Percentiles rank a stretch among this genome's conserved stretches.
Conservation (phyloP, 2,113 vertebrate species). For the Drymodes brunneopygia region DNA sequence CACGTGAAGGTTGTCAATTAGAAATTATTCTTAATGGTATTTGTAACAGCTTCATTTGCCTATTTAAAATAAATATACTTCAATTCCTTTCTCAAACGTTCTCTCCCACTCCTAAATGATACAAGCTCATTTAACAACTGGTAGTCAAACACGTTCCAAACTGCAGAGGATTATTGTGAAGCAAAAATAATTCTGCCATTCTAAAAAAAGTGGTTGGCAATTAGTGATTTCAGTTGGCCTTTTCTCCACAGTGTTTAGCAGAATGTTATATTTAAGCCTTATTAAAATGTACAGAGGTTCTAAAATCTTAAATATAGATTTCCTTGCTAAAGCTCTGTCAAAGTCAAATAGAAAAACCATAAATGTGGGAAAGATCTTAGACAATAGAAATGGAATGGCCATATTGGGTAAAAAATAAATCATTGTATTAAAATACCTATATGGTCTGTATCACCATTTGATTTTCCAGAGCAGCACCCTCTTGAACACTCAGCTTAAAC, state of each 20-base stretch:
- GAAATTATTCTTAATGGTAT: constrained; percentile 32
- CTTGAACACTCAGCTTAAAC: neutral
- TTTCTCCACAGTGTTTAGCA: constrained; percentile 53
- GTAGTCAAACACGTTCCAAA: constrained; percentile 60
- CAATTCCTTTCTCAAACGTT: constrained; percentile 26
- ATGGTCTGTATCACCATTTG: neutral
- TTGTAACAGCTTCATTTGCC: constrained; percentile 4
- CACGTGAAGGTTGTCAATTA: neutral
- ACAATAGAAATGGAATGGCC: neutral
- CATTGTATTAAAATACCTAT: neutral
- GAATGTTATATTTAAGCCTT: constrained; percentile 54
- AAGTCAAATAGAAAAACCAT: neutral
- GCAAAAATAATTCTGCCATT: constrained; percentile 68
- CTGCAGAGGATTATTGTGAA: constrained; percentile 64
- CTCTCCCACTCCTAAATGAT: constrained; percentile 32
- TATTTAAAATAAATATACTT: constrained; percentile 54
- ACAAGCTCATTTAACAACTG: constrained; percentile 66
- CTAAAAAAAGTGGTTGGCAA: constrained; percentile 64
- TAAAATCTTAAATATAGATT: constrained; percentile 38
- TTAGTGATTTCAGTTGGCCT: constrained; percentile 55
- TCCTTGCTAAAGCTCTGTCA: constrained; percentile 22
- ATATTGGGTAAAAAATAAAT: neutral
- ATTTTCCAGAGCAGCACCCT: neutral
- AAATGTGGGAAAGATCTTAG: neutral
- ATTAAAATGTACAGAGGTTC: constrained; percentile 28